Percentiles rank a stretch among this genome's conserved stretches.
Evolutionary conservation across 2,888 invertebrate species (phyloP).

Genomic region (Brenthis daphne): DNA sequence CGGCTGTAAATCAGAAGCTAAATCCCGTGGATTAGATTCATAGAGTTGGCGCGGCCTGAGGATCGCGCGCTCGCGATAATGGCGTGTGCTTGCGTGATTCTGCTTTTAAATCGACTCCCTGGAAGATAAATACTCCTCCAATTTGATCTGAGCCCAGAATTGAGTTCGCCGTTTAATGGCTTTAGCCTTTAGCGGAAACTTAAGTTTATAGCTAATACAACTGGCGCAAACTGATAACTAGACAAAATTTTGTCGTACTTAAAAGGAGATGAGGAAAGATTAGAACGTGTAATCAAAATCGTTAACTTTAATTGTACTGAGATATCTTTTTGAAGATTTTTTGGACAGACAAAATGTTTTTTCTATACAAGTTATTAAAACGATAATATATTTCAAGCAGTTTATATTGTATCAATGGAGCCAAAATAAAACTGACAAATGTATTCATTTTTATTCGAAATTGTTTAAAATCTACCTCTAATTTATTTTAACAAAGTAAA

Average conservation of each 20-base stretch:
- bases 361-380: no score
- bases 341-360: no score
- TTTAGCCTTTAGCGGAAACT: slow-evolving; percentile 65
- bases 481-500: no score
- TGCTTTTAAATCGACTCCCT: slow-evolving; percentile 80
- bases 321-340: no score
- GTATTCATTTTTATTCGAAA: no score
- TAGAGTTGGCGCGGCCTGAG: slow-evolving; percentile 80
- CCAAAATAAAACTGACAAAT: no score
- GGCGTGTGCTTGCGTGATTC: slow-evolving; percentile 80
- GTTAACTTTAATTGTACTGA: no score
- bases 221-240: slow-evolving; percentile 70
- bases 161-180: slow-evolving; percentile 69
- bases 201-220: slow-evolving; percentile 67
- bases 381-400: no score
- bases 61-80: slow-evolving; percentile 76
- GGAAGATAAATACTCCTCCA: slow-evolving; percentile 77
- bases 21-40: slow-evolving; percentile 83
- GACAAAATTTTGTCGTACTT: slow-evolving; percentile 47
- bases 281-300: background rate
- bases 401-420: no score
- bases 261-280: background rate
- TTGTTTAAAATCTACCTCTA: no score
- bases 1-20: slow-evolving; percentile 82
- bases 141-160: slow-evolving; percentile 64